phyloP scores from a whole-genome alignment of 2,888 invertebrate genomes.

The Acronicta aceris region DNA sequence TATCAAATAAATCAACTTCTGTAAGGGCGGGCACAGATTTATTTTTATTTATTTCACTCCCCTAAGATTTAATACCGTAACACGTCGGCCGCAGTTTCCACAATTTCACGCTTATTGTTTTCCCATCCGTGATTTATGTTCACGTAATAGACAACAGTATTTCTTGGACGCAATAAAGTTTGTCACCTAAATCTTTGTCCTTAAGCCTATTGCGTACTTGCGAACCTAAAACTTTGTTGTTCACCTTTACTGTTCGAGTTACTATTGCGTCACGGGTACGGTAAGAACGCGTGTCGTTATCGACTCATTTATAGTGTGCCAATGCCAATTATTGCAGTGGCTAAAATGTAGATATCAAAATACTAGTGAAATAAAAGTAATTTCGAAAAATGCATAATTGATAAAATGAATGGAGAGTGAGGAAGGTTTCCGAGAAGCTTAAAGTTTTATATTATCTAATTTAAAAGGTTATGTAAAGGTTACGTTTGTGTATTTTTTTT shows the following conservation, averaged over 20 bases:
- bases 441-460: too few species aligned
- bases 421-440: too few species aligned
- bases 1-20: slow-evolving; percentile 84
- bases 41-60: slow-evolving; percentile 89
- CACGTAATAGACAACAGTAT: slow-evolving; percentile 86
- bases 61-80: slow-evolving; percentile 87
- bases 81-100: slow-evolving; percentile 87
- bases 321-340: not conserved
- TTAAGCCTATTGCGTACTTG: slow-evolving; percentile 82
- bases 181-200: slow-evolving; percentile 88
- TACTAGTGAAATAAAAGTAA: too few species aligned
- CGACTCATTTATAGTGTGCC: not conserved
- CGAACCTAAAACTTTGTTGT: slow-evolving; percentile 55
- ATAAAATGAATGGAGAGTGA: too few species aligned
- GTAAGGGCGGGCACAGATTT: slow-evolving; percentile 83
- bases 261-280: slow-evolving; percentile 22
- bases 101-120: slow-evolving; percentile 90
- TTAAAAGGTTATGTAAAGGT: too few species aligned
- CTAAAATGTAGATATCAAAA: too few species aligned
- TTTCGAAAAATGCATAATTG: too few species aligned
- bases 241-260: slow-evolving; percentile 40
- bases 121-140: slow-evolving; percentile 89
- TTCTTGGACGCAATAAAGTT: slow-evolving; percentile 87
- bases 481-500: too few species aligned
- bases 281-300: slow-evolving; percentile 15